A percentile compares a stretch with the other conserved stretches of the same genome.
phyloP scores from a whole-genome alignment of 2,888 invertebrate genomes.

The Spodoptera littoralis region DNA sequence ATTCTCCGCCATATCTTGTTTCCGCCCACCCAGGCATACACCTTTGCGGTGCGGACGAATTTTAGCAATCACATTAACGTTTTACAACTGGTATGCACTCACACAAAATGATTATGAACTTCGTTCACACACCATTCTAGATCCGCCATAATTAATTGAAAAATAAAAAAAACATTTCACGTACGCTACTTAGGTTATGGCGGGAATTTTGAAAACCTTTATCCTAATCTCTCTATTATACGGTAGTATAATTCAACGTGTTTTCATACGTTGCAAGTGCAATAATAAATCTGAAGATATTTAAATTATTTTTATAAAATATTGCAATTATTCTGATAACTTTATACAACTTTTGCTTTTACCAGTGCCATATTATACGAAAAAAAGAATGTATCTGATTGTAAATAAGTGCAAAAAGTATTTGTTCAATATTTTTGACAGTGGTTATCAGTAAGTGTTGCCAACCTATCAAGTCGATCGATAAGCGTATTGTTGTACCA shows the following conservation, averaged over 20 bases:
- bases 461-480: too few species aligned
- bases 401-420: too few species aligned
- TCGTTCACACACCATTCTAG: conserved; percentile 69
- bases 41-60: conserved; percentile 63
- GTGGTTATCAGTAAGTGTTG: too few species aligned
- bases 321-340: too few species aligned
- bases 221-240: not conserved
- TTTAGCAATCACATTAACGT: conserved; percentile 65
- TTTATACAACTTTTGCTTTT: too few species aligned
- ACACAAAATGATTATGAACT: conserved; percentile 59
- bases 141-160: conserved; percentile 78
- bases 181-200: conserved; percentile 66
- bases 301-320: too few species aligned
- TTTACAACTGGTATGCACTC: conserved; percentile 42
- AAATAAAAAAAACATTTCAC: conserved; percentile 70
- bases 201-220: conserved; percentile 71
- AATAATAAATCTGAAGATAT: too few species aligned
- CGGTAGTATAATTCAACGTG: not conserved
- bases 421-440: too few species aligned
- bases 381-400: too few species aligned
- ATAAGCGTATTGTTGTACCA: too few species aligned
- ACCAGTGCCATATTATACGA: too few species aligned
- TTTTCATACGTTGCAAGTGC: not conserved
- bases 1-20: conserved; percentile 81
- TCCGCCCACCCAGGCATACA: conserved; percentile 69